phyloP scores from a whole-genome alignment of 2,797 vertebrate species.

The Pipistrellus nathusii region DNA sequence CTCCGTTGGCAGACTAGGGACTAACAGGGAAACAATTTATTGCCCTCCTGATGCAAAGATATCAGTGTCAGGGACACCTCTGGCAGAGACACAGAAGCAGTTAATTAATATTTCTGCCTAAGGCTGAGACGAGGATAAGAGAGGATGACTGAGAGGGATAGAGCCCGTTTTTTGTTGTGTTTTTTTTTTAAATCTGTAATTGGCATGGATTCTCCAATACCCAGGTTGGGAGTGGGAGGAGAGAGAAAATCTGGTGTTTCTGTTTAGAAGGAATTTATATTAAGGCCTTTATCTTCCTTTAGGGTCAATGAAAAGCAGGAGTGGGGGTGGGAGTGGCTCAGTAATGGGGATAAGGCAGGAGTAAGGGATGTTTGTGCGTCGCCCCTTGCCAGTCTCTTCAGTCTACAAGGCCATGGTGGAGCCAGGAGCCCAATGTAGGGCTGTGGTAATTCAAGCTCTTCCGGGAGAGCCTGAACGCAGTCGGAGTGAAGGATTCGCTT shows the following conservation, averaged over 20 bases:
- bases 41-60: slow-evolving; percentile 34
- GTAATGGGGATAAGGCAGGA: slow-evolving; percentile 20
- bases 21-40: not conserved
- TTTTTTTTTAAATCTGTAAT: not conserved
- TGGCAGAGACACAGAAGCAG: not conserved
- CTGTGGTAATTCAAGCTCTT: not conserved
- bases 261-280: slow-evolving; percentile 47
- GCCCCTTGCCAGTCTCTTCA: slow-evolving; percentile 10
- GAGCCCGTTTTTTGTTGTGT: not conserved
- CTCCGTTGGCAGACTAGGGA: slow-evolving; percentile 7
- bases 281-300: slow-evolving; percentile 63
- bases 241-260: not conserved
- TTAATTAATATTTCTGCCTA: slow-evolving; percentile 18
- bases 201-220: not conserved
- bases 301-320: not conserved
- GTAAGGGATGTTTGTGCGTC: not conserved
- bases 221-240: not conserved
- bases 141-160: not conserved
- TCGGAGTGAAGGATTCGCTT: not conserved
- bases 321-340: not conserved
- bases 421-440: not conserved
- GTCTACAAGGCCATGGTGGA: not conserved
- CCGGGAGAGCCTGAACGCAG: not conserved
- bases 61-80: not conserved
- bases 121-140: not conserved